A percentile compares a stretch with the other conserved stretches of the same genome.
These are phyloP conservation scores for Kryptolebias ocellatus DNA, from an alignment of 2,797 vertebrate genomes.

Conservation along the genomic window DNA sequence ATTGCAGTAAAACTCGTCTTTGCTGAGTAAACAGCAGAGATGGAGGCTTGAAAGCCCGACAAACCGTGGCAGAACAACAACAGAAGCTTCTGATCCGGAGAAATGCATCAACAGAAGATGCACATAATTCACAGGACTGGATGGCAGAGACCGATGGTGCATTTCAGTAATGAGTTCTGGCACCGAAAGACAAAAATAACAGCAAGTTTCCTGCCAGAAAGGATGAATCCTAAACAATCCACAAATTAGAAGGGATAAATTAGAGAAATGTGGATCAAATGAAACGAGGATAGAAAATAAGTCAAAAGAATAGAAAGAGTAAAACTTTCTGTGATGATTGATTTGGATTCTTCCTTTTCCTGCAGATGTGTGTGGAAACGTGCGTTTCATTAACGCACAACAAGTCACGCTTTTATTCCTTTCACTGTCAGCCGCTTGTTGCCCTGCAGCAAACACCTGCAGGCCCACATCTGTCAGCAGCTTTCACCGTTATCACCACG, in stretches of 20 bases:
- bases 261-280: background rate
- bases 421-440: background rate
- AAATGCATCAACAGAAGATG: background rate
- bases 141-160: background rate
- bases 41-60: background rate
- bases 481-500: background rate
- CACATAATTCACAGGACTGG: background rate
- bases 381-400: no score
- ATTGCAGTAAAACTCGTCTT: slow-evolving; percentile 6
- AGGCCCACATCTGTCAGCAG: background rate
- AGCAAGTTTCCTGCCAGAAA: background rate
- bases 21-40: background rate
- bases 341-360: no score
- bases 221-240: background rate
- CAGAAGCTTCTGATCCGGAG: no score
- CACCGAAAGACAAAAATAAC: background rate
- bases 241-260: background rate
- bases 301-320: background rate
- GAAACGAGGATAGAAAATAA: background rate
- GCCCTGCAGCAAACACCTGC: slow-evolving; percentile 1
- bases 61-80: background rate
- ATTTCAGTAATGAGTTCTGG: background rate
- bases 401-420: background rate
- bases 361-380: no score
- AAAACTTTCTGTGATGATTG: no score